Evolutionary conservation across 2,888 invertebrate species (phyloP).

Genomic region (Cataglyphis rosenhaueri): DNA sequence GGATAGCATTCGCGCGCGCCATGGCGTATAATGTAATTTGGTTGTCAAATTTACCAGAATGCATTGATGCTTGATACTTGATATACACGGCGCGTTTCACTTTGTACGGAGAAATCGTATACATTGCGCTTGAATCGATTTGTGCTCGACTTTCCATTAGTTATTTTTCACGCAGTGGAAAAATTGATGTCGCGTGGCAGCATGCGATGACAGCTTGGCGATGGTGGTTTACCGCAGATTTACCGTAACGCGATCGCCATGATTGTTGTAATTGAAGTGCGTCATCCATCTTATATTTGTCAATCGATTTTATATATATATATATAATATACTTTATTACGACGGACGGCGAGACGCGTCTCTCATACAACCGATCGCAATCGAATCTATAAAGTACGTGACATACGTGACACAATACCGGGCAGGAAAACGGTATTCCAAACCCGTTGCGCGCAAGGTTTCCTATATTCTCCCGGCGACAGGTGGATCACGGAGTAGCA

Average conservation of each 20-base stretch:
- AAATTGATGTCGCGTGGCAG: constrained; percentile 27
- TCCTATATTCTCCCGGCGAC: constrained; percentile 47
- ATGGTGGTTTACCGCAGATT: constrained; percentile 22
- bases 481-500: constrained; percentile 42
- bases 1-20: constrained; percentile 14
- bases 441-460: constrained; percentile 41
- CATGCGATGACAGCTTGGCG: constrained; percentile 19
- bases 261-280: constrained; percentile 38
- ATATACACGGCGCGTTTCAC: neutral
- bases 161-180: constrained; percentile 7
- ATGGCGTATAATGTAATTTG: constrained; percentile 39
- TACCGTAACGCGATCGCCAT: constrained; percentile 37
- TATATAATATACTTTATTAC: neutral
- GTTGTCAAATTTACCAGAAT: constrained; percentile 42
- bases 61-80: neutral
- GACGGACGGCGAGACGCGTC: neutral
- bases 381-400: constrained; percentile 55
- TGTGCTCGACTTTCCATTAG: neutral
- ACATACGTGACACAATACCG: constrained; percentile 40
- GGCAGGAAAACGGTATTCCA: constrained; percentile 16
- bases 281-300: constrained; percentile 46
- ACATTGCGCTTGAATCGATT: neutral
- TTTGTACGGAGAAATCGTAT: constrained; percentile 17
- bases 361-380: constrained; percentile 42
- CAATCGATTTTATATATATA: constrained; percentile 13